phyloP scores from a whole-genome alignment of 2,113 vertebrate species.

The Asarcornis scutulata region DNA sequence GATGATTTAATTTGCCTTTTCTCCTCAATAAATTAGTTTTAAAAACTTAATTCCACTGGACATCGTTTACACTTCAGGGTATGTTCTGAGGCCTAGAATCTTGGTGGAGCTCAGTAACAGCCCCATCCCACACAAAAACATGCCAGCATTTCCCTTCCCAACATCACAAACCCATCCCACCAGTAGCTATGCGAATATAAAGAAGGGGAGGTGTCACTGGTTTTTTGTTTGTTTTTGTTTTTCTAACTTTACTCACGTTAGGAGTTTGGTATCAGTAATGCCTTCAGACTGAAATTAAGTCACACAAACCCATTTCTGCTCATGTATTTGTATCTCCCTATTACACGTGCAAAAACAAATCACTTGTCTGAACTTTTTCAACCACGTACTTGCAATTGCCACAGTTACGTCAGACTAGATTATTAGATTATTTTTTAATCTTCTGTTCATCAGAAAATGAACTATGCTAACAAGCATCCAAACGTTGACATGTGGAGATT shows the following conservation, averaged over 20 bases:
- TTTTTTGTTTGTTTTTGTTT: neutral
- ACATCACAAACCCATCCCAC: neutral
- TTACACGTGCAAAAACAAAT: neutral
- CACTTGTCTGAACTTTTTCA: neutral
- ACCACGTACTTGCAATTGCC: neutral
- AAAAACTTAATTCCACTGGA: neutral
- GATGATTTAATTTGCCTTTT: neutral
- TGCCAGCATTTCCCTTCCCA: neutral
- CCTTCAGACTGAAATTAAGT: neutral
- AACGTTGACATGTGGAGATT: neutral
- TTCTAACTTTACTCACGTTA: no score
- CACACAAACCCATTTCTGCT: accelerated
- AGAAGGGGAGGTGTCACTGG: neutral
- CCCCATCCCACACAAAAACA: neutral
- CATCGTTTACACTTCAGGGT: neutral
- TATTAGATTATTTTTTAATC: neutral
- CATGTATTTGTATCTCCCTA: neutral
- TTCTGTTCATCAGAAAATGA: neutral
- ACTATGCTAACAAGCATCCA: neutral
- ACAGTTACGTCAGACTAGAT: neutral
- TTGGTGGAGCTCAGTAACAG: neutral
- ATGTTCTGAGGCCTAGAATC: neutral
- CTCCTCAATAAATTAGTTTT: neutral
- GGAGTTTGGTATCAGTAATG: neutral
- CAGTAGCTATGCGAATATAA: accelerated